Evolutionary conservation across 2,888 invertebrate genomes (phyloP).

Genomic region (Trichopria drosophilae): DNA sequence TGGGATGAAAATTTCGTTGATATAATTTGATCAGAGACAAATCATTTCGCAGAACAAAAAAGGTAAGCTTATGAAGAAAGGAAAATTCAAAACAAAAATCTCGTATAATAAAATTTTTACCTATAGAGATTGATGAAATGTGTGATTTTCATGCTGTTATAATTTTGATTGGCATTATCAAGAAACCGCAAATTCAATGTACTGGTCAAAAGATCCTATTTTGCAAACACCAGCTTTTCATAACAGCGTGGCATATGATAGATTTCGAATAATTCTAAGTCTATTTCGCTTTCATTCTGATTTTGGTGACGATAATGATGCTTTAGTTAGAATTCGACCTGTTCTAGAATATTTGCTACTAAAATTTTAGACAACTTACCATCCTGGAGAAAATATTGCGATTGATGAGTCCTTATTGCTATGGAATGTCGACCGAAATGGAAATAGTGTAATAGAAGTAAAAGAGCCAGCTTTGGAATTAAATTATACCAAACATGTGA

Average conservation of each 20-base stretch:
- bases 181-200: background rate
- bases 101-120: background rate
- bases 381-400: conserved; percentile 1
- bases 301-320: background rate
- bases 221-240: background rate
- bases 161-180: conserved; percentile 1
- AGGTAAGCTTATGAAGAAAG: no score
- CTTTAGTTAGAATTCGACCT: background rate
- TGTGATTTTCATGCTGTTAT: background rate
- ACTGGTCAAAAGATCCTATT: background rate
- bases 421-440: no score
- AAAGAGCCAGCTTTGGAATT: conserved; percentile 2
- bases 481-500: no score
- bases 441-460: background rate
- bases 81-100: no score
- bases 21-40: no score
- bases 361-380: background rate
- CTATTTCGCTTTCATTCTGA: background rate
- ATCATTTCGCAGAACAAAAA: no score
- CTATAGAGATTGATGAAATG: background rate
- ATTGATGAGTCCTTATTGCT: conserved; percentile 4
- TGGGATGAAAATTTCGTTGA: no score
- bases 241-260: background rate
- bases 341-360: background rate
- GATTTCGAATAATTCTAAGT: conserved; percentile 1